A percentile compares a stretch with the other conserved stretches of the same genome.
Evolutionary conservation across 1,140 invertebrate genomes (phyloP).

Genomic region (Euborellia annulipes): DNA sequence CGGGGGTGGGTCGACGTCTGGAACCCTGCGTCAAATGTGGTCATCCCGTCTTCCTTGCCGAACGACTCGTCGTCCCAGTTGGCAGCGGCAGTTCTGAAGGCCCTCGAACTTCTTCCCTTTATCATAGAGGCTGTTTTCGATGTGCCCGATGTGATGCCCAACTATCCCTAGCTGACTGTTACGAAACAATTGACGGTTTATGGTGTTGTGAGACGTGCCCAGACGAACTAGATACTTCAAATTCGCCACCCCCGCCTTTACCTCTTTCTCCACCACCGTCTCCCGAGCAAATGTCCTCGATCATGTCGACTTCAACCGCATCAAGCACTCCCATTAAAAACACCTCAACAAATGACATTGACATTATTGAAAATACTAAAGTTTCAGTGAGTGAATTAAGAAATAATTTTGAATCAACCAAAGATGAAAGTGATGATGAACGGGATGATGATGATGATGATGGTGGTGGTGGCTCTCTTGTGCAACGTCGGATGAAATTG

Average conservation of each 20-base stretch:
- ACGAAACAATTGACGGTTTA: slow-evolving; percentile 55
- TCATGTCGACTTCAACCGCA: not conserved
- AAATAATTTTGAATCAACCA: too few relatives aligned
- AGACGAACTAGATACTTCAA: slow-evolving; percentile 45
- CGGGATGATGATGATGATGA: slow-evolving; percentile 20
- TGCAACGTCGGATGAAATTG: too few relatives aligned
- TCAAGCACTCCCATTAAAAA: too few relatives aligned
- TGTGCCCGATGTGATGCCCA: slow-evolving; percentile 64
- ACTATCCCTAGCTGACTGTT: slow-evolving; percentile 58
- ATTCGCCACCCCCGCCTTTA: slow-evolving; percentile 5
- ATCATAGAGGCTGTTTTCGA: slow-evolving; percentile 78
- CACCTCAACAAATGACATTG: too few relatives aligned
- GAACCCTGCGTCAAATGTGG: slow-evolving; percentile 69
- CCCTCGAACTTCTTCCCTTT: slow-evolving; percentile 33
- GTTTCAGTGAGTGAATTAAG: too few relatives aligned
- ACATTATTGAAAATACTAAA: slow-evolving; percentile 4
- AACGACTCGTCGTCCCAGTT: slow-evolving; percentile 55
- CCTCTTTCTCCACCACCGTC: slow-evolving; percentile 1
- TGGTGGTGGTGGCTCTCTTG: not conserved
- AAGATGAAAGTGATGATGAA: slow-evolving; percentile 13
- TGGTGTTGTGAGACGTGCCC: slow-evolving; percentile 76
- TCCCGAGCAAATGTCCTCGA: not conserved
- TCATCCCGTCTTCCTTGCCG: slow-evolving; percentile 76
- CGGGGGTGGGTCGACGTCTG: slow-evolving; percentile 30
- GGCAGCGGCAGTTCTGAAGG: slow-evolving; percentile 32